Conservation (phyloP, 2,888 invertebrate genomes). For the Ochropleura leucogaster region DNA sequence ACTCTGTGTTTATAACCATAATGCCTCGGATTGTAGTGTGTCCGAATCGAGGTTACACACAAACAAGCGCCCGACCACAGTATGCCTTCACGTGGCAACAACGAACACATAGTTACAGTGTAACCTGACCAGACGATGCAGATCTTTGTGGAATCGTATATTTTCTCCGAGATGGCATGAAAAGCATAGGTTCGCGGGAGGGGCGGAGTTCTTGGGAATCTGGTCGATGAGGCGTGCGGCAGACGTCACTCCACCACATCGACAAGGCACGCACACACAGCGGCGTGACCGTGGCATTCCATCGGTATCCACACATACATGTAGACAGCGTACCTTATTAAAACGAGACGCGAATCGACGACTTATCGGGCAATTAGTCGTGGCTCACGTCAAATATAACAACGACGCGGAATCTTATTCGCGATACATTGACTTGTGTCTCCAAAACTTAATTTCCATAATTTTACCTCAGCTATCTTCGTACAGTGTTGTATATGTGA, state of each 20-base stretch:
- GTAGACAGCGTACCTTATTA: constrained; percentile 89
- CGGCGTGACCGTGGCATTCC: constrained; percentile 89
- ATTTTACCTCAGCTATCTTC: background rate
- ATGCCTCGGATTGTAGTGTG: constrained; percentile 84
- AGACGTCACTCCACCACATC: constrained; percentile 89
- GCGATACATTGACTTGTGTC: constrained; percentile 80
- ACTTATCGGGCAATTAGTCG: constrained; percentile 91
- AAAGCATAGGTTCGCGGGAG: constrained; percentile 69
- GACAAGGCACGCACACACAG: constrained; percentile 74
- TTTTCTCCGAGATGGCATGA: constrained; percentile 72
- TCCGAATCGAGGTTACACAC: constrained; percentile 90
- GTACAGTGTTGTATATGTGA: constrained; percentile 1
- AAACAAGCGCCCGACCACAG: constrained; percentile 77
- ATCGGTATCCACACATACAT: constrained; percentile 87
- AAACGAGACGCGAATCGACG: constrained; percentile 91
- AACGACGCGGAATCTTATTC: constrained; percentile 76
- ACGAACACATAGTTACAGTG: constrained; percentile 83
- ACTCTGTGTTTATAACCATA: constrained; percentile 88
- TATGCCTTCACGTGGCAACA: constrained; percentile 88
- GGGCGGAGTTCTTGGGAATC: constrained; percentile 71
- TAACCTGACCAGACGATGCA: constrained; percentile 73
- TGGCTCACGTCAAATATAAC: constrained; percentile 85
- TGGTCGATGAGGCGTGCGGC: constrained; percentile 83
- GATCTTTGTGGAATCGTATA: constrained; percentile 79
- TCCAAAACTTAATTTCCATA: constrained; percentile 3